A percentile compares a stretch with the other conserved stretches of the same genome.
Conservation (phyloP, 2,888 invertebrate species). For the Rhorus exstirpatorius region DNA sequence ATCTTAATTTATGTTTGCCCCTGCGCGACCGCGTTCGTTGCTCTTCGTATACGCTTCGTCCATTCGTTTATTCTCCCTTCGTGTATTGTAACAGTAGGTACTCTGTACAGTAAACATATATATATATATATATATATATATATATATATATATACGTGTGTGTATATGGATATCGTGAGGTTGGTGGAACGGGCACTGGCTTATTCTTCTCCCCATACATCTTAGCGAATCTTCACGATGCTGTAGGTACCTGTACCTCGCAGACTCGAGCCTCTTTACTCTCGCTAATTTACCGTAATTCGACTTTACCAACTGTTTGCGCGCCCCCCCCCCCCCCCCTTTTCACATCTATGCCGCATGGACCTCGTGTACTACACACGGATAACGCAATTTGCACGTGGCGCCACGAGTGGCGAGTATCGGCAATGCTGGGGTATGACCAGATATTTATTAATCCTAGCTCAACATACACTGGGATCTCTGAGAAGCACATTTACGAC, state of each 20-base stretch:
- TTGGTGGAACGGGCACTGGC: conserved; percentile 27
- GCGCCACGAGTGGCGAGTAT: background rate
- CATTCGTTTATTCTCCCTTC: conserved; percentile 71
- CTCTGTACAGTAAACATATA: conserved; percentile 9
- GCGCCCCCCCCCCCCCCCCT: background rate
- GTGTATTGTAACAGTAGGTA: conserved; percentile 67
- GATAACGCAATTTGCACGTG: conserved; percentile 1
- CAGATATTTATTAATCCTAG: no score
- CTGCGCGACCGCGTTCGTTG: conserved; percentile 80
- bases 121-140: background rate
- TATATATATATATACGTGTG: background rate
- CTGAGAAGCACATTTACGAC: no score
- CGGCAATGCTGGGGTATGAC: no score
- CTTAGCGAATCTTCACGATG: conserved; percentile 65
- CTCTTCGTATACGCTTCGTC: conserved; percentile 75
- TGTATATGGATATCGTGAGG: conserved; percentile 12
- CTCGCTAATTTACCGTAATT: conserved; percentile 84
- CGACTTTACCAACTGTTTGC: conserved; percentile 70
- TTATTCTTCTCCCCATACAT: conserved; percentile 49
- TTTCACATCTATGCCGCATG: background rate
- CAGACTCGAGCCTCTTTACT: conserved; percentile 74
- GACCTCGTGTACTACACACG: no score
- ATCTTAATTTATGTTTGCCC: conserved; percentile 85
- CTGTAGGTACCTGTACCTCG: conserved; percentile 82
- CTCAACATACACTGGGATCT: no score